Base-by-base conservation (phyloP, 2,888 invertebrate species). In the Neoaliturus tenellus region DNA sequence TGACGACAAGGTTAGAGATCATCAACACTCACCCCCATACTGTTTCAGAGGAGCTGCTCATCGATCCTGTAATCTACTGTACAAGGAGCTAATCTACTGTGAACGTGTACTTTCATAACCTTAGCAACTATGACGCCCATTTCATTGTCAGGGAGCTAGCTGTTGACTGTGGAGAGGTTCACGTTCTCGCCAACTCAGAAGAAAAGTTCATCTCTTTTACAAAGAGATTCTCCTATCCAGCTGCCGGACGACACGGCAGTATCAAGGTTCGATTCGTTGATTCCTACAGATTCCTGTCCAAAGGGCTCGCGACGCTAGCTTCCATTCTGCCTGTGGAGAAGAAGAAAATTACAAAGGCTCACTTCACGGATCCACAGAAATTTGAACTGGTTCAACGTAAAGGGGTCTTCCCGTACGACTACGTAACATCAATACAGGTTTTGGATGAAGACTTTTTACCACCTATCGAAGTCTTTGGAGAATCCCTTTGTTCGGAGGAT, bases 141-240 rank as follows among this genome's bases (percentile, higher is more conserved):
- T 88, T 89, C 17, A 88, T 89, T 51, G 87, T 89, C 4, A 85
- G 85, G 35, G 88, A 87, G 62, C 85, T 89, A 6, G 87, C 86
- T 51, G 86, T 86, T 78, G 80, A 82, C 80, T 85, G 87, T 5
- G 84, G 88, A n/a, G 14, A 85, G n/a, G 80, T 89, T 4, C 73
- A 85, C 23, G 80, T 89, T 10, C 85, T 90, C 31, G 87, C 89
- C 0, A 62, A 87, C 33, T 89, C 88, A 80, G 89, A 89, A 78
- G 89, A 90, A 85, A 86, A 87, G 81, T 89, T 88, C 71, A 88
- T 89, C 23, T 88, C 88, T 10, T 88, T 89, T 80, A 84, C 87
- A 23, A 89, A 89, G 23, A 17, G 10, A 3, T 28, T 75, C n/a
- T n/a, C n/a, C n/a, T n/a, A n/a, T n/a, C 41, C 71, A 25, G 17